Evolutionary conservation across 2,797 vertebrate genomes (phyloP), one percentile per base, ranked within the genome.

Genomic region (Pteropus rufus): DNA sequence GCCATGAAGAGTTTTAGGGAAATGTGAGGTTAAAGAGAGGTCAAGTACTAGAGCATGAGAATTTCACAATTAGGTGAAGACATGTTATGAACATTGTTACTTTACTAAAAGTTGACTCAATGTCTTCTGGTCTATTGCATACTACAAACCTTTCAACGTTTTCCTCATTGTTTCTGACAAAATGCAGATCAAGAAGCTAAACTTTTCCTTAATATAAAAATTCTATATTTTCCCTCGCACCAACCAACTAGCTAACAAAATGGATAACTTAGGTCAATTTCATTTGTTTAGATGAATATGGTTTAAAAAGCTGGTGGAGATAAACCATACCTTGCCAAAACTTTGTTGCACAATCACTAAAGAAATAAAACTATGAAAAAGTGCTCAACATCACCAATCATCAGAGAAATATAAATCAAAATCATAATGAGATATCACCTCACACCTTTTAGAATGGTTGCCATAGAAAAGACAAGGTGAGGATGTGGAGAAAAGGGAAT

Each of bases 391-490:
- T 69, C 14, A 49, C 18, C 58, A 93, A 39, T 67, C 24, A 26
- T 65, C 6, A 52, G n/a, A 10, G 15, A 70, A 93, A 70, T 60
- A n/a, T n/a, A 60, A 86, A 49, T 60, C 9, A 60, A 93, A 79
- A 39, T n/a, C 19, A 49, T 19, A 77, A 58, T 69, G 39, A 86
- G 34, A 10, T 79, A 24, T 60, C 24, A 77, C 9, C n/a, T 58
- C 19, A 39, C 14, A 70, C 8, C 4, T 70, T 12, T 79, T 36
- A 60, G 24, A 58, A 93, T 19, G 18, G 14, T 34, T 60, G 19
- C 70, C 24, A 70, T 60, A 10, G 79, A 86, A 36, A 69, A 49
- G 18, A 31, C 24, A 85, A 84, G 21, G 44, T 3, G 15, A 87
- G 44, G 19, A 81, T 54, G 7, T 64, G 21, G 34, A 54, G 26